A percentile compares a stretch with the other conserved stretches of the same genome.
Evolutionary conservation across 2,113 vertebrate genomes (phyloP).

Genomic region (Nannobrachium achirus): DNA sequence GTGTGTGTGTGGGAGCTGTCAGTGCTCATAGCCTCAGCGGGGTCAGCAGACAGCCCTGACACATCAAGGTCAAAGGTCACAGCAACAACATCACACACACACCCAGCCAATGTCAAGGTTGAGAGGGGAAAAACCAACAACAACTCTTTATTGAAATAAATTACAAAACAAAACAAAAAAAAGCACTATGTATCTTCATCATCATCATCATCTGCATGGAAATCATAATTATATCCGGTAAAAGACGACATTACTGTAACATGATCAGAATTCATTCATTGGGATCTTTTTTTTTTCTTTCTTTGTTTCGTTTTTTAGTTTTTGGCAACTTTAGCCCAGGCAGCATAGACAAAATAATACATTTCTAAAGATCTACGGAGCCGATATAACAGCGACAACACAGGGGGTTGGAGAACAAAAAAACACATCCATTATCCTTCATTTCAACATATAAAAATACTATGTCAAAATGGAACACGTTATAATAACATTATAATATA

Average conservation of each 20-base stretch:
- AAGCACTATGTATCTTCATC: conserved; percentile 27
- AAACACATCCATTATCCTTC: conserved; percentile 75
- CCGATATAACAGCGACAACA: conserved; percentile 19
- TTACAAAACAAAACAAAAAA: conserved; percentile 40
- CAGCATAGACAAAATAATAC: conserved; percentile 4
- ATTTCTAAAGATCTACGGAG: conserved; percentile 35
- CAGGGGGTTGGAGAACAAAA: too few species aligned
- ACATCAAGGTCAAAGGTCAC: conserved; percentile 61
- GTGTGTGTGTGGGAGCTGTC: conserved; percentile 10
- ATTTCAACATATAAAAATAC: conserved; percentile 93
- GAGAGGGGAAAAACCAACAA: conserved; percentile 30
- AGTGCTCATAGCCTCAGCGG: conserved; percentile 22
- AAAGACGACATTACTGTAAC: conserved; percentile 23
- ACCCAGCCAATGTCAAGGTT: conserved; percentile 26
- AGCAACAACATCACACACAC: conserved; percentile 25
- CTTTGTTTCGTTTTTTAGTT: background rate
- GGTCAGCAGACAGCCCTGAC: conserved; percentile 11
- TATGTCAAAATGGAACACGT: conserved; percentile 90
- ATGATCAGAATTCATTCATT: background rate
- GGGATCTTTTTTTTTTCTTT: background rate
- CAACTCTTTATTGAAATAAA: conserved; percentile 73
- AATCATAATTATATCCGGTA: conserved; percentile 11
- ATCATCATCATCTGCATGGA: background rate
- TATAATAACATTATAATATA: conserved; percentile 71
- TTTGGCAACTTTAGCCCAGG: conserved; percentile 23